Evolutionary conservation across 2,797 vertebrate genomes (phyloP), one percentile per base, ranked within the genome.

Genomic region (Lacerta agilis): DNA sequence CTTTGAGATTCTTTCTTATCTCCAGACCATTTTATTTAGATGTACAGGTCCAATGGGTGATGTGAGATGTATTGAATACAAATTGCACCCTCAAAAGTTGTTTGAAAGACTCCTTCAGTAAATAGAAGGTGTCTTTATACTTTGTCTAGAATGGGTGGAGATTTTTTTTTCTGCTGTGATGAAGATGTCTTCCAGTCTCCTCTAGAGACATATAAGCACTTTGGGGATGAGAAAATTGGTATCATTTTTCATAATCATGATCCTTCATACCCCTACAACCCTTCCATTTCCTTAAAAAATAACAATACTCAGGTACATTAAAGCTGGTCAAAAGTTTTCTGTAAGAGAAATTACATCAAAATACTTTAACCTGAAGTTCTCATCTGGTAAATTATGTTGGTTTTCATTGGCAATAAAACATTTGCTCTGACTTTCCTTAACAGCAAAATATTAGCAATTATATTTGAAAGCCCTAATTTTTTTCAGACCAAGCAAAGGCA

Each of bases 151-250:
- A 29, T 41, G 3, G n/a, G 75, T 69, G 29, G 33, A 45, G n/a
- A 55, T 38, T 69, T 43, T 20, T 43, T 69, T 61, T 88, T 49
- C 66, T 61, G 58, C 49, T 77, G 45, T 25, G 76, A 82, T 69
- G 4, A 90, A 80, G 25, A 38, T 83, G 72, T 94, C 89, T 95
- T 94, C 94, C 75, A 2, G 86, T 90, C 87, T 87, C 77, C 79
- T 73, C 29, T 11, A 81, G 45, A 43, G 49, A 0, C 55, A 87
- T 77, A 38, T 8, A 2, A 0, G 2, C 76, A 88, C 88, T 94
- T 90, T 87, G 90, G n/a, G 82, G 8, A 17, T 38, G 78, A 91
- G 76, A 45, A 81, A 81, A 86, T 43, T 43, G 27, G 36, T 84
- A 61, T 29, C 1, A 9, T 29, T 66, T 55, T 58, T 80, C 84